A percentile compares a stretch with the other conserved stretches of the same genome.
Evolutionary conservation across 2,113 vertebrate species (phyloP).

Genomic region (Cyphomyrus discorhynchus): DNA sequence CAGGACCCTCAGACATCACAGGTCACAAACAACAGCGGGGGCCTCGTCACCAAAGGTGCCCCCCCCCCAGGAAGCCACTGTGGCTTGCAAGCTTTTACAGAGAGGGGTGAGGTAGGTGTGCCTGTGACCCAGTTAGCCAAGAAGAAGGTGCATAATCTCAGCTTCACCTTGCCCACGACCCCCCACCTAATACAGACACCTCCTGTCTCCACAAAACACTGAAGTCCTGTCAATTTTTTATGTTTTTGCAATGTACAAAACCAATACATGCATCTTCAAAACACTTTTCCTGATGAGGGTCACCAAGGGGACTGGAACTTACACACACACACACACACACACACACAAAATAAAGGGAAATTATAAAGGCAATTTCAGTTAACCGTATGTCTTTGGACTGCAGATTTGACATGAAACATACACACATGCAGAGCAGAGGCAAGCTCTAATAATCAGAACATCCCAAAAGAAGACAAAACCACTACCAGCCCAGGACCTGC

Average conservation of each 20-base stretch:
- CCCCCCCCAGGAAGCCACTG: conserved; percentile 12
- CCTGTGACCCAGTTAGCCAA: conserved; percentile 34
- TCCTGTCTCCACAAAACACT: not conserved
- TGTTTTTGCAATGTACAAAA: not conserved
- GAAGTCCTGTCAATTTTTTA: not conserved
- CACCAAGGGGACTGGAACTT: not conserved
- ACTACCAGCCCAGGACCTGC: too few relatives aligned
- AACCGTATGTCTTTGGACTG: not conserved
- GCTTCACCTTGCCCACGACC: too few relatives aligned
- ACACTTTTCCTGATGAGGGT: not conserved
- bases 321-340: not conserved
- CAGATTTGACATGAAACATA: too few relatives aligned
- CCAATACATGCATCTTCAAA: not conserved
- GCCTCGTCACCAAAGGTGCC: conserved; percentile 14
- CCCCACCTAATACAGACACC: too few relatives aligned
- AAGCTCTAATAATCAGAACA: too few relatives aligned
- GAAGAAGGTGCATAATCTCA: not conserved
- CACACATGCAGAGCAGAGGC: too few relatives aligned
- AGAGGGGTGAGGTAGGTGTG: conserved; percentile 24
- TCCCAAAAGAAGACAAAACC: too few relatives aligned
- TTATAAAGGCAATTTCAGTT: not conserved
- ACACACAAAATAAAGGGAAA: not conserved
- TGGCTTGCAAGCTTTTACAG: conserved; percentile 36
- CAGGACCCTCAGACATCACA: conserved; percentile 32
- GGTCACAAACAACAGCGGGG: conserved; percentile 35